phyloP scores from a whole-genome alignment of 2,113 vertebrate genomes.

The Hoplias malabaricus region DNA sequence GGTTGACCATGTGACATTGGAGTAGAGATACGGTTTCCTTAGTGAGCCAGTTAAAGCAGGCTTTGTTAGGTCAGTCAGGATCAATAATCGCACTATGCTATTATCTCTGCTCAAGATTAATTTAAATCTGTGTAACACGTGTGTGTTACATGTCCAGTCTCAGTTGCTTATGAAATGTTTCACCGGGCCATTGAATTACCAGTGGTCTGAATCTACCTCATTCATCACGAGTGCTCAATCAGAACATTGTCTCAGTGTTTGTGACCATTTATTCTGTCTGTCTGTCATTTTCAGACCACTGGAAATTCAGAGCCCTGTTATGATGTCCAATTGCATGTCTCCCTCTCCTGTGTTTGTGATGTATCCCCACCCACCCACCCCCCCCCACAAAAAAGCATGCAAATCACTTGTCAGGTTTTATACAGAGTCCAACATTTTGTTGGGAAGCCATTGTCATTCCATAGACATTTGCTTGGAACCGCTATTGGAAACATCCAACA shows the following conservation, averaged over 20 bases:
- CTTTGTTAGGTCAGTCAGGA: neutral
- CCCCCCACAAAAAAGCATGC: slow-evolving; percentile 46
- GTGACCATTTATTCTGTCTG: slow-evolving; percentile 38
- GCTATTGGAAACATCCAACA: slow-evolving; percentile 29
- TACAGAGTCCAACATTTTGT: slow-evolving; percentile 24
- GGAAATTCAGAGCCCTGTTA: slow-evolving; percentile 48
- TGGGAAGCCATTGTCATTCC: slow-evolving; percentile 45
- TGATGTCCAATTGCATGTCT: slow-evolving; percentile 67
- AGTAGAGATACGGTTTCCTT: neutral
- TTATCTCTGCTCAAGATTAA: neutral
- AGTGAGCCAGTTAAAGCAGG: neutral
- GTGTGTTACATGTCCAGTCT: slow-evolving; percentile 22
- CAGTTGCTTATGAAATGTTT: slow-evolving; percentile 22
- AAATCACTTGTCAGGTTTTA: slow-evolving; percentile 43
- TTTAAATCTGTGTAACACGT: neutral
- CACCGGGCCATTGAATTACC: slow-evolving; percentile 53
- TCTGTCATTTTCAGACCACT: slow-evolving; percentile 57
- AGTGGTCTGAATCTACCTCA: slow-evolving; percentile 58
- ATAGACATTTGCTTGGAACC: slow-evolving; percentile 36
- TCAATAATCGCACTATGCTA: neutral
- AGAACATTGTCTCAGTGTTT: slow-evolving; percentile 28
- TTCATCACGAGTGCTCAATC: slow-evolving; percentile 27
- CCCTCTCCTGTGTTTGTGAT: slow-evolving; percentile 46
- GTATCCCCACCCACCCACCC: slow-evolving; percentile 20
- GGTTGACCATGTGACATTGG: neutral